phyloP scores from a whole-genome alignment of 2,113 vertebrate genomes.

The Lanius collurio region DNA sequence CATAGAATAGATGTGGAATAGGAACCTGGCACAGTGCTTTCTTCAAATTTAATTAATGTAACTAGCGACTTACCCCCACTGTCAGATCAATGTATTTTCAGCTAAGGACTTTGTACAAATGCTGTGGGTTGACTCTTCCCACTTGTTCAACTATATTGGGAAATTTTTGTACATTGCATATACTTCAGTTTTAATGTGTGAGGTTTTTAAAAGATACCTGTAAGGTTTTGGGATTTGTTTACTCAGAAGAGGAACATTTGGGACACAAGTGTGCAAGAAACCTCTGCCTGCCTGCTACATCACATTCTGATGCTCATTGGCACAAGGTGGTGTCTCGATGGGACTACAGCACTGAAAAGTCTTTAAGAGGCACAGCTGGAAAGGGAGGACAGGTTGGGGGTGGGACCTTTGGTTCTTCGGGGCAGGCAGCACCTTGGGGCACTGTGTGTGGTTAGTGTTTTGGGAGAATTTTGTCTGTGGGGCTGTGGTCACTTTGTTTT shows the following conservation, averaged over 20 bases:
- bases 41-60: not conserved
- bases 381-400: not conserved
- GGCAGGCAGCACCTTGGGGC: not conserved
- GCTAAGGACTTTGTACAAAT: not conserved
- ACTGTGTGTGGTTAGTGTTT: not conserved
- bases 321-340: not conserved
- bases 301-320: not conserved
- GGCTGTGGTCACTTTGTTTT: not conserved
- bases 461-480: not conserved
- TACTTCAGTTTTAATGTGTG: not conserved
- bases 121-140: not conserved
- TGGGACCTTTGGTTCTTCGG: not conserved
- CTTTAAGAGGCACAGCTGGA: not conserved
- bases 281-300: not conserved
- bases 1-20: not conserved
- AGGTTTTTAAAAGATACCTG: not conserved
- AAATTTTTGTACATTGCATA: not conserved
- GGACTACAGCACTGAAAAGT: not conserved
- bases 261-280: not conserved
- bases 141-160: not conserved
- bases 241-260: not conserved
- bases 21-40: not conserved
- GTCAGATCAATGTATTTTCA: not conserved
- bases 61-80: not conserved
- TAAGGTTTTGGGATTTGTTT: not conserved